A percentile compares a stretch with the other conserved stretches of the same genome.
Evolutionary conservation across 2,797 vertebrate species (phyloP).

Genomic region (Chaunax sp.): DNA sequence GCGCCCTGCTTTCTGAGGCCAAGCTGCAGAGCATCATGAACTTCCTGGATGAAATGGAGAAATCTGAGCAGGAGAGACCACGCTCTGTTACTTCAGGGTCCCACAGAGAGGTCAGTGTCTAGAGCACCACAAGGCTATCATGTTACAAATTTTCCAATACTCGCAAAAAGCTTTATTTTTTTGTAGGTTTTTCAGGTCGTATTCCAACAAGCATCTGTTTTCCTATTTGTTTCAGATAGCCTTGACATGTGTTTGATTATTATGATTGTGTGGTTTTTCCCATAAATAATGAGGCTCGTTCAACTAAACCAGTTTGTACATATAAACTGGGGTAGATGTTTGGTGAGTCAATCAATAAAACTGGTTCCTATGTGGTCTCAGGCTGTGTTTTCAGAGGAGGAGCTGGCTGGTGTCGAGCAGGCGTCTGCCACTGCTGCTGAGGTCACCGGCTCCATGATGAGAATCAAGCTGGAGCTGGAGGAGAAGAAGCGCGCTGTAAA

Average conservation of each 20-base stretch:
- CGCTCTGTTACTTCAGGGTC: constrained; percentile 85
- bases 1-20: constrained; percentile 92
- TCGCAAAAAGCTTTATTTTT: background rate
- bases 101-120: constrained; percentile 82
- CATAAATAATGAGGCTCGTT: background rate
- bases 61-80: constrained; percentile 88
- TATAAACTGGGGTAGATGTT: background rate
- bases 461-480: constrained; percentile 91
- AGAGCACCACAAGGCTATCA: no score
- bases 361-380: constrained; percentile 42
- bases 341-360: no score
- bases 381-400: constrained; percentile 86
- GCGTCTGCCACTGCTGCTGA: constrained; percentile 87
- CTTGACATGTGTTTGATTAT: background rate
- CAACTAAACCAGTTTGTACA: background rate
- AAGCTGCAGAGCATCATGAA: constrained; percentile 96
- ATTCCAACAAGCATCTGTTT: background rate
- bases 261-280: background rate
- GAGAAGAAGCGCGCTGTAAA: constrained; percentile 89
- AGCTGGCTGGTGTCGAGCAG: constrained; percentile 84
- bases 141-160: background rate
- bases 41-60: constrained; percentile 97
- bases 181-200: background rate
- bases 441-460: constrained; percentile 86
- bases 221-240: no score